These are phyloP conservation scores for Myripristis jacobus DNA, from an alignment of 2,797 vertebrate species.

Conservation along the genomic window DNA sequence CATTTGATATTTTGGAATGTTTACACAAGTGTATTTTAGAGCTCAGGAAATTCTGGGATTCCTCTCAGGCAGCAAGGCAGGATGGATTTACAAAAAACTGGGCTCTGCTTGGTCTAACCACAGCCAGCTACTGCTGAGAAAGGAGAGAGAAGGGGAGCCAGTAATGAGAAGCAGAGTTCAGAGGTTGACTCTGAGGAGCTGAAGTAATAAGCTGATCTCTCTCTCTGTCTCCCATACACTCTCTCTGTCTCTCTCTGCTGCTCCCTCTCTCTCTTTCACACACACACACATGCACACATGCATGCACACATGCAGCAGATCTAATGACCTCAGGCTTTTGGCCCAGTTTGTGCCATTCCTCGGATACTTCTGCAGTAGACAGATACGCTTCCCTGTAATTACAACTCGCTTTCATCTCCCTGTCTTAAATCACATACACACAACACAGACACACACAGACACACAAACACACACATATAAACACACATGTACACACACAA, in stretches of 20 bases:
- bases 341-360: conserved; percentile 83
- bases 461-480: conserved; percentile 23
- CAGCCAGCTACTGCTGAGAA: conserved; percentile 71
- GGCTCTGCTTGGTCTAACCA: conserved; percentile 65
- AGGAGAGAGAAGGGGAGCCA: conserved; percentile 47
- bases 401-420: conserved; percentile 83
- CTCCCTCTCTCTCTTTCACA: conserved; percentile 9
- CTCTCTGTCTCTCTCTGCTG: conserved; percentile 14
- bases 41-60: conserved; percentile 76
- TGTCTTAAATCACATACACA: conserved; percentile 77
- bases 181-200: conserved; percentile 72
- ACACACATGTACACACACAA: conserved; percentile 38
- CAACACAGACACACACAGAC: conserved; percentile 47
- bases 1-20: conserved; percentile 82
- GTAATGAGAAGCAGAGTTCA: conserved; percentile 71
- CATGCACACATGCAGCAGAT: conserved; percentile 66
- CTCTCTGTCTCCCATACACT: conserved; percentile 31
- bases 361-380: conserved; percentile 83
- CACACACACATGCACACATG: conserved; percentile 31
- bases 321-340: conserved; percentile 82
- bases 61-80: conserved; percentile 70
- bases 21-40: conserved; percentile 83
- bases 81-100: conserved; percentile 67
- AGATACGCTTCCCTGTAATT: conserved; percentile 85
- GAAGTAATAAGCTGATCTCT: conserved; percentile 72